Evolutionary conservation across 2,888 invertebrate species (phyloP).

Genomic region (Ormyrus labotus): DNA sequence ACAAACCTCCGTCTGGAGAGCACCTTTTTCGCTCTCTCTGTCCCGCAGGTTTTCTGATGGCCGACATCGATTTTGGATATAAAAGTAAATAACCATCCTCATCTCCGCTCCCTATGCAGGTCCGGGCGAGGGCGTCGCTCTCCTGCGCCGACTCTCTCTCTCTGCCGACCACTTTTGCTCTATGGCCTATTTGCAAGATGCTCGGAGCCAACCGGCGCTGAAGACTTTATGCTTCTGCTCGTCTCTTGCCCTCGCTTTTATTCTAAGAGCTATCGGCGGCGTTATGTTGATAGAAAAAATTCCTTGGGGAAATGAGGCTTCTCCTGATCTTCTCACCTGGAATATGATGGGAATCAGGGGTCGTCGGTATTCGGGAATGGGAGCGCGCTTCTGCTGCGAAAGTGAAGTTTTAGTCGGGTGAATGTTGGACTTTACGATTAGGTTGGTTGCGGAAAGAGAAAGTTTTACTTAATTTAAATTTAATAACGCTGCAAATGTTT

Average conservation of each 20-base stretch:
- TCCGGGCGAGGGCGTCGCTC: slow-evolving; percentile 9
- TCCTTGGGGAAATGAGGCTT: background rate
- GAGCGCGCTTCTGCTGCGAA: no score
- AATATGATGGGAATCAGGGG: background rate
- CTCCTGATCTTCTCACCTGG: background rate
- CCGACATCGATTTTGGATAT: slow-evolving; percentile 66
- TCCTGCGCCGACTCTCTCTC: slow-evolving; percentile 60
- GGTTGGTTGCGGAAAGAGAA: no score
- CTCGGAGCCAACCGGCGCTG: slow-evolving; percentile 60
- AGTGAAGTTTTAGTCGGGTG: no score
- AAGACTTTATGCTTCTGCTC: slow-evolving; percentile 62
- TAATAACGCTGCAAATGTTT: no score
- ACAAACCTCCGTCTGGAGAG: slow-evolving; percentile 1
- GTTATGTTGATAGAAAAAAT: slow-evolving; percentile 20
- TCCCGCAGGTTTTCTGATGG: background rate
- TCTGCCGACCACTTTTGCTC: slow-evolving; percentile 67
- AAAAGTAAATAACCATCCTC: slow-evolving; percentile 66
- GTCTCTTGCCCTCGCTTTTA: background rate
- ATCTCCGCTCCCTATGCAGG: slow-evolving; percentile 2
- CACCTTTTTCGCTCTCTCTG: background rate
- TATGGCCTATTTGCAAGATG: slow-evolving; percentile 69
- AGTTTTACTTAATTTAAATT: no score
- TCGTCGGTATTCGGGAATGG: no score
- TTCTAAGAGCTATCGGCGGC: background rate
- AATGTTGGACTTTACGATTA: no score